phyloP scores from a whole-genome alignment of 2,113 vertebrate genomes.

The Poeciliopsis occidentalis region DNA sequence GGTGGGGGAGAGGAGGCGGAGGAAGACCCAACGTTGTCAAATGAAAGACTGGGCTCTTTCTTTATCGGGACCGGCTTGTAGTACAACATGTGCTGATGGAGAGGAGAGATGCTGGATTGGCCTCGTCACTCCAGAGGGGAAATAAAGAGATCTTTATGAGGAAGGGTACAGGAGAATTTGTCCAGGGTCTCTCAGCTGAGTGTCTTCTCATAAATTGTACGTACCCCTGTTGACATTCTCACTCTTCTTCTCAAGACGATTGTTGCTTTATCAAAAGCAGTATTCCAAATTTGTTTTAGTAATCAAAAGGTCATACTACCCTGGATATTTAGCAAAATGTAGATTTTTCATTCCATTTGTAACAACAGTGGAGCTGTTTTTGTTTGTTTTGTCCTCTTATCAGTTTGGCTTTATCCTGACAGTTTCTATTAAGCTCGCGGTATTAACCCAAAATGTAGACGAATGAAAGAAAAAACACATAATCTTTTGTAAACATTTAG shows the following conservation, averaged over 20 bases:
- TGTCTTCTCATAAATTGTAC: slow-evolving; percentile 24
- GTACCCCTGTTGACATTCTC: slow-evolving; percentile 11
- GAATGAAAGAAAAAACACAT: neutral
- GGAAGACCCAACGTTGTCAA: slow-evolving; percentile 67
- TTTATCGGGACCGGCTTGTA: slow-evolving; percentile 64
- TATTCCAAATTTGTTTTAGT: neutral
- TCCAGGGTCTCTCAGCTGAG: slow-evolving; percentile 53
- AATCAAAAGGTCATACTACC: neutral
- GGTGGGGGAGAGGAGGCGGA: slow-evolving; percentile 50
- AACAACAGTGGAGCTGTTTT: no score
- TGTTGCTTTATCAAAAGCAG: neutral
- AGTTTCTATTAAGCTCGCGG: neutral
- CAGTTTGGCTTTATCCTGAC: neutral
- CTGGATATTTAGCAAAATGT: neutral
- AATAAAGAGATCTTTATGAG: slow-evolving; percentile 74
- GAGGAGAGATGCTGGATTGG: slow-evolving; percentile 56
- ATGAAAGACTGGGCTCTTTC: slow-evolving; percentile 76
- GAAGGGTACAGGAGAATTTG: slow-evolving; percentile 54
- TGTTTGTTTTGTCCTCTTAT: no score
- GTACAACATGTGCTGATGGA: slow-evolving; percentile 78
- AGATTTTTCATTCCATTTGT: neutral
- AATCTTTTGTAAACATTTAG: neutral
- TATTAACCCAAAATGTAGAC: neutral
- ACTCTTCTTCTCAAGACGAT: neutral
- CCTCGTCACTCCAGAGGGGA: slow-evolving; percentile 71